A percentile compares a stretch with the other conserved stretches of the same genome.
phyloP scores from a whole-genome alignment of 2,888 invertebrate genomes.

The Agrilus cyanescens region DNA sequence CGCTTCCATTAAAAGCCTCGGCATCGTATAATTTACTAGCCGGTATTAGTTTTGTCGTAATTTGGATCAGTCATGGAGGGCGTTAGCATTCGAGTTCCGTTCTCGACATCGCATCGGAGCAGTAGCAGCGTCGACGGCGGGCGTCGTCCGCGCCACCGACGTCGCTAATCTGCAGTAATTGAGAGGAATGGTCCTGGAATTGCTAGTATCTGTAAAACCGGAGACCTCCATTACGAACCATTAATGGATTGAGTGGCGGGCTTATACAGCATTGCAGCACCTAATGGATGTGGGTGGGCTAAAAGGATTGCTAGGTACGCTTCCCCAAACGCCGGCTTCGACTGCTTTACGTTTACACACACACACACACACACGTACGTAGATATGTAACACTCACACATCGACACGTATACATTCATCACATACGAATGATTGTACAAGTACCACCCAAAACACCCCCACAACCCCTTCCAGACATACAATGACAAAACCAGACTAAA shows the following conservation, averaged over 20 bases:
- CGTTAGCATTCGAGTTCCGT: not conserved
- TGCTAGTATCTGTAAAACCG: conserved; percentile 32
- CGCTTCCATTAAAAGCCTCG: conserved; percentile 10
- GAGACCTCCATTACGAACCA: conserved; percentile 33
- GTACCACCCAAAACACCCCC: too few relatives aligned
- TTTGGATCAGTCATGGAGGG: conserved; percentile 2
- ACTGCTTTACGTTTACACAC: too few relatives aligned
- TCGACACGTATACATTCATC: too few relatives aligned
- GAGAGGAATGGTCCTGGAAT: conserved; percentile 32
- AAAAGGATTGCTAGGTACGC: conserved; percentile 18
- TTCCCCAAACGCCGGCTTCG: conserved; percentile 10
- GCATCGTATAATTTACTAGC: not conserved
- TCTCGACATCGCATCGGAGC: too few relatives aligned
- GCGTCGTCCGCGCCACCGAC: conserved; percentile 15
- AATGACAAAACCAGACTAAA: too few relatives aligned
- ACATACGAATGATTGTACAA: too few relatives aligned
- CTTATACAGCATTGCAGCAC: conserved; percentile 20
- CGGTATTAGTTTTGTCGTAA: conserved; percentile 2
- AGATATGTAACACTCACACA: too few relatives aligned
- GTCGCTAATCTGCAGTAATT: conserved; percentile 31
- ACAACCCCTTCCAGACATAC: too few relatives aligned
- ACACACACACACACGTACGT: too few relatives aligned
- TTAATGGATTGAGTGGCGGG: conserved; percentile 33
- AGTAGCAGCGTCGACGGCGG: too few relatives aligned
- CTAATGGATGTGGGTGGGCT: conserved; percentile 16